phyloP scores from a whole-genome alignment of 2,888 invertebrate genomes.

The Cryptus viduatorius region DNA sequence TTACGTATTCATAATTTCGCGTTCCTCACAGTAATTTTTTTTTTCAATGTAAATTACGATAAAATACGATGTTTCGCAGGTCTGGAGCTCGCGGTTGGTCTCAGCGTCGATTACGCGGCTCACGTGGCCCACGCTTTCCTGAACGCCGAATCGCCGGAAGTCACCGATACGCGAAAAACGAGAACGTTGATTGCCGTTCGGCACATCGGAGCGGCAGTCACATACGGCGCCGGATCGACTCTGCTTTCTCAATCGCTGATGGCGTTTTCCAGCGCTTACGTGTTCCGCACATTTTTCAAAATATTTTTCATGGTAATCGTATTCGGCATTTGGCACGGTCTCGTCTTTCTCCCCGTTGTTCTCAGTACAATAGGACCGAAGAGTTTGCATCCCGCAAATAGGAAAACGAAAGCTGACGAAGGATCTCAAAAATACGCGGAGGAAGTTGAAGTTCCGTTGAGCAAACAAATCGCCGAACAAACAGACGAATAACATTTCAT shows the following conservation, averaged over 20 bases:
- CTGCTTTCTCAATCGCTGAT: constrained; percentile 90
- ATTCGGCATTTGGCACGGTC: constrained; percentile 92
- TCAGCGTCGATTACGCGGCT: constrained; percentile 94
- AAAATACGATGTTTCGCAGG: constrained; percentile 70
- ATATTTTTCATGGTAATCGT: constrained; percentile 92
- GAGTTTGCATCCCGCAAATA: constrained; percentile 71
- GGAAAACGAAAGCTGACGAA: constrained; percentile 5
- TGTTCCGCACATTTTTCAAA: constrained; percentile 91
- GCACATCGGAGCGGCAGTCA: constrained; percentile 91
- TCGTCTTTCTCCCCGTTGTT: constrained; percentile 91
- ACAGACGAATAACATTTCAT: constrained; percentile 62
- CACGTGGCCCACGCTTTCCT: constrained; percentile 93
- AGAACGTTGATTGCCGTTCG: constrained; percentile 89
- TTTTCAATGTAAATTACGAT: background rate
- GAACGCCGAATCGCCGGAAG: constrained; percentile 86
- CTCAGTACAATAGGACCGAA: constrained; percentile 90
- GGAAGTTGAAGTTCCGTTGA: constrained; percentile 62
- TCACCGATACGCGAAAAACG: constrained; percentile 84
- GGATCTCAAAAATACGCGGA: constrained; percentile 43
- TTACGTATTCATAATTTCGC: no score
- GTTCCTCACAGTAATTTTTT: background rate
- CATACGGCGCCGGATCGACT: constrained; percentile 92
- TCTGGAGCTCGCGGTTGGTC: constrained; percentile 92
- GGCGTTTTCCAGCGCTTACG: constrained; percentile 90
- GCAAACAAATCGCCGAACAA: constrained; percentile 26